A percentile compares a stretch with the other conserved stretches of the same genome.
Evolutionary conservation across 2,113 vertebrate species (phyloP).

Genomic region (Halcyon senegalensis): DNA sequence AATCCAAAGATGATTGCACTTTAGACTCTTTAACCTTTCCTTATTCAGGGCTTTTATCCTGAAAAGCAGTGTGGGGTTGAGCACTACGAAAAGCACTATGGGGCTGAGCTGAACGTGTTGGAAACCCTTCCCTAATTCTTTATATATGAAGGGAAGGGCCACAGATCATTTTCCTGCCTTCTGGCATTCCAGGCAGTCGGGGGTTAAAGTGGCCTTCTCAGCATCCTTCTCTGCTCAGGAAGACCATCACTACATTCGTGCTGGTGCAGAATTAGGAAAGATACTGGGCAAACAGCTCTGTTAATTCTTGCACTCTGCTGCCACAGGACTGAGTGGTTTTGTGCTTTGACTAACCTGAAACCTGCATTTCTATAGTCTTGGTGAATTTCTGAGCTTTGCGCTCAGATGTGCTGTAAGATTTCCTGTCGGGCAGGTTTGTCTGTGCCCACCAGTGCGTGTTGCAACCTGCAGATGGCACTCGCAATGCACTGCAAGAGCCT

Average conservation of each 20-base stretch:
- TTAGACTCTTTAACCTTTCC: neutral
- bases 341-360: neutral
- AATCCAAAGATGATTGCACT: neutral
- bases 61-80: neutral
- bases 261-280: neutral
- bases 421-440: rapidly evolving
- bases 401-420: rapidly evolving
- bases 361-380: neutral
- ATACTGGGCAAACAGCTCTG: neutral
- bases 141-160: neutral
- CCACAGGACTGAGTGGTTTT: neutral
- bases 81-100: neutral
- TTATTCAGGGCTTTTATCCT: neutral
- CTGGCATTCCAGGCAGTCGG: rapidly evolving
- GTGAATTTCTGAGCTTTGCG: neutral
- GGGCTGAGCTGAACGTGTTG: neutral
- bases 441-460: neutral
- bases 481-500: neutral
- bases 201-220: neutral
- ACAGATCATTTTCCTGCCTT: neutral
- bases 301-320: neutral
- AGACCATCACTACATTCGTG: neutral
- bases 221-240: neutral
- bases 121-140: neutral
- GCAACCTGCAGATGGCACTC: conserved; percentile 76